phyloP scores from a whole-genome alignment of 23 tunicate species.

The Diplosoma virens region DNA sequence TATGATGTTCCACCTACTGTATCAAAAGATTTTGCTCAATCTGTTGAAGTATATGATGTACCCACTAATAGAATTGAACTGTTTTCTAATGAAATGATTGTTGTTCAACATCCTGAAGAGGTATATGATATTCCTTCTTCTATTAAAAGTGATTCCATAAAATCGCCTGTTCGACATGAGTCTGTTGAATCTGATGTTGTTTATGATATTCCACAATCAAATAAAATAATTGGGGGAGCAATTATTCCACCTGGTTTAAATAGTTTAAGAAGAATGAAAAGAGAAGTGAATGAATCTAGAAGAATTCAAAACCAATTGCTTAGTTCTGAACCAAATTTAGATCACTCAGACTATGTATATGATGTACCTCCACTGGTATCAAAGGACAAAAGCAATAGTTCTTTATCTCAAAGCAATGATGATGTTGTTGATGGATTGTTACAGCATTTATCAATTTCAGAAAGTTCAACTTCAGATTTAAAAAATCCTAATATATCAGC shows the following conservation, averaged over 20 bases:
- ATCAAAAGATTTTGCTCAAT: slow-evolving; percentile 34
- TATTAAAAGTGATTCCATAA: neutral
- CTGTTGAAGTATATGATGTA: slow-evolving; percentile 79
- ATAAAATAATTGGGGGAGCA: slow-evolving; percentile 12
- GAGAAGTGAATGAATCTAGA: slow-evolving; percentile 34
- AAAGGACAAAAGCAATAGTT: slow-evolving; percentile 8
- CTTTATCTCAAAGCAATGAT: slow-evolving; percentile 17
- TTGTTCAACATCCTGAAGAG: slow-evolving; percentile 56
- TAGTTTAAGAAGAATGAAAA: slow-evolving; percentile 61
- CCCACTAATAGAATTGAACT: slow-evolving; percentile 54
- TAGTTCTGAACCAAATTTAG: neutral
- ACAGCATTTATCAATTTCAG: slow-evolving; percentile 27
- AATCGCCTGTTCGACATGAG: slow-evolving; percentile 26
- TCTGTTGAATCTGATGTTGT: slow-evolving; percentile 68
- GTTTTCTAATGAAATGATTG: slow-evolving; percentile 27
- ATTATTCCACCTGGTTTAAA: slow-evolving; percentile 47
- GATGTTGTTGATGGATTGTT: slow-evolving; percentile 65
- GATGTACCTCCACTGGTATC: slow-evolving; percentile 88
- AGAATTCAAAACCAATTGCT: neutral
- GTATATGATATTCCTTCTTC: slow-evolving; percentile 84
- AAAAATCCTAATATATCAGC: slow-evolving; percentile 40
- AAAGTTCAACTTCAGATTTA: neutral
- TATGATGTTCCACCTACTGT: slow-evolving; percentile 86
- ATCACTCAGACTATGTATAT: slow-evolving; percentile 59
- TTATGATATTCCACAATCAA: slow-evolving; percentile 85